A percentile compares a stretch with the other conserved stretches of the same genome.
Conservation (phyloP, 2,113 vertebrate species). For the Fukomys damarensis region DNA sequence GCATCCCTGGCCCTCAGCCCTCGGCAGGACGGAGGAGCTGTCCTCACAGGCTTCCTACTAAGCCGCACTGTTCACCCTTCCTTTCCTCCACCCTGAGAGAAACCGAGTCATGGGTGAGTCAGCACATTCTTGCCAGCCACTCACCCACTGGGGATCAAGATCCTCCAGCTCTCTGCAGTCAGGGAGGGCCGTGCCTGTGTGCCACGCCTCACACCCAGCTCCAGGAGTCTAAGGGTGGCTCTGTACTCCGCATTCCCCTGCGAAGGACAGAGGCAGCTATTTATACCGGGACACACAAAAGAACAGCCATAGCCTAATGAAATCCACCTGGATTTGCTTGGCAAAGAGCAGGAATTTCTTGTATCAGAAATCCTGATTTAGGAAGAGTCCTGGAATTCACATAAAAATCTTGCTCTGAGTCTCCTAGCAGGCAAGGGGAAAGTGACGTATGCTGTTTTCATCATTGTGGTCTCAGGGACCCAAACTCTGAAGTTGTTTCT, state of each 20-base stretch:
- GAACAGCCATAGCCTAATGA: neutral
- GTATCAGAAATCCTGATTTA: neutral
- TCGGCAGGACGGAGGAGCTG: no score
- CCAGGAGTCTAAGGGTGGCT: neutral
- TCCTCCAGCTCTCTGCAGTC: neutral
- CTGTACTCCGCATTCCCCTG: neutral
- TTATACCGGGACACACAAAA: neutral
- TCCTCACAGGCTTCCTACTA: neutral
- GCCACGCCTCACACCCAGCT: neutral
- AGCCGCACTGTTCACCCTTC: neutral
- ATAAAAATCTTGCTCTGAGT: constrained; percentile 8
- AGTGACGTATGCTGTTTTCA: neutral
- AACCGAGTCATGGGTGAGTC: constrained; percentile 9
- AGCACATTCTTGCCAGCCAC: constrained; percentile 44
- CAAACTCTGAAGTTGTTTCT: neutral
- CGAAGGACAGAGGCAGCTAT: neutral
- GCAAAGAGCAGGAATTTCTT: neutral
- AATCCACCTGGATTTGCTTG: neutral
- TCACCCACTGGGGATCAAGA: neutral
- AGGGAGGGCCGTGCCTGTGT: no score
- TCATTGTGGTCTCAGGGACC: neutral
- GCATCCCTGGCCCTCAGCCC: neutral
- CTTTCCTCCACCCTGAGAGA: constrained; percentile 13
- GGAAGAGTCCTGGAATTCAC: neutral
- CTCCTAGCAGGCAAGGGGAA: constrained; percentile 4